Evolutionary conservation across 2,888 invertebrate species (phyloP).

Genomic region (Imbricaverruca yamaguchii): DNA sequence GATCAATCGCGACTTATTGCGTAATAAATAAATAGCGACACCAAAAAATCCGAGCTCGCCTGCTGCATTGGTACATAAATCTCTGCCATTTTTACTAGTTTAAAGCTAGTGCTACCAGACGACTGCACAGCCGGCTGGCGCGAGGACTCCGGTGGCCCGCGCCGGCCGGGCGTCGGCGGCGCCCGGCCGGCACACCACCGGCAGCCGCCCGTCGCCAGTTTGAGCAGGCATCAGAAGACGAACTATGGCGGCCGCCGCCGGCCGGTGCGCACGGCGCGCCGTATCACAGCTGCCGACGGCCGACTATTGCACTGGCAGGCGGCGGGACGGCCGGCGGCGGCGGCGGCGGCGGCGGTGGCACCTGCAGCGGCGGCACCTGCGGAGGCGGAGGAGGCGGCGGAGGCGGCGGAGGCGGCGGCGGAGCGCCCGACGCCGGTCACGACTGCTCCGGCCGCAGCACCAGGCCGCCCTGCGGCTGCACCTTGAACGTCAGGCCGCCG

Average conservation of each 20-base stretch:
- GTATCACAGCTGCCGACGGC: background rate
- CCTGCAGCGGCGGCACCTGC: background rate
- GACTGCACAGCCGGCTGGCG: background rate
- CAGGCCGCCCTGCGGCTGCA: conserved; percentile 13
- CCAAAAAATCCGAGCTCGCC: background rate
- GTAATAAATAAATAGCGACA: conserved; percentile 14
- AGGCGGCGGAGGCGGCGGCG: background rate
- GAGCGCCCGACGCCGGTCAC: background rate
- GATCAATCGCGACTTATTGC: background rate
- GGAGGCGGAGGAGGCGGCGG: background rate
- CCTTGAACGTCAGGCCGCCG: conserved; percentile 9
- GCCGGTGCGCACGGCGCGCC: background rate
- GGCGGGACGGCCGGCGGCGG: background rate
- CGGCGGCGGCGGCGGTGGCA: background rate
- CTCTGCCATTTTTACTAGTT: background rate
- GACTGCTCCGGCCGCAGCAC: conserved; percentile 14
- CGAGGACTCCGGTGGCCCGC: too few relatives aligned
- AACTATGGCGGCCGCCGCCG: background rate
- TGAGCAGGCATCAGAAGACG: conserved; percentile 4
- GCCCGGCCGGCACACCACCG: background rate
- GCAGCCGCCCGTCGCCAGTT: background rate
- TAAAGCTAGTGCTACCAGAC: conserved; percentile 17
- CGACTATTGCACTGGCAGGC: conserved; percentile 8
- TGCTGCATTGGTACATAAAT: background rate
- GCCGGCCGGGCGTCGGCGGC: background rate